A percentile compares a stretch with the other conserved stretches of the same genome.
Conservation (phyloP, 2,888 invertebrate genomes). For the Colletes collaris region DNA sequence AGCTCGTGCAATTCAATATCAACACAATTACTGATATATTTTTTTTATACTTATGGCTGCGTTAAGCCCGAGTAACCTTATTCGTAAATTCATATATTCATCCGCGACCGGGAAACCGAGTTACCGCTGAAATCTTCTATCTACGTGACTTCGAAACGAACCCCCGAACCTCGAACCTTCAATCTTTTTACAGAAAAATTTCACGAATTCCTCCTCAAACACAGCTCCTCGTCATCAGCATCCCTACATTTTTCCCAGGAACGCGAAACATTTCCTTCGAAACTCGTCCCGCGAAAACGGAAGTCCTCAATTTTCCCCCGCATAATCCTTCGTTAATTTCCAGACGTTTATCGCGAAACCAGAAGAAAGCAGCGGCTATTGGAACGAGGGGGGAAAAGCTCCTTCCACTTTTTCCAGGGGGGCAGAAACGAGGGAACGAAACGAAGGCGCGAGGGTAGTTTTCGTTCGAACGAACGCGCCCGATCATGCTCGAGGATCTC, state of each 20-base stretch:
- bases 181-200: constrained; percentile 23
- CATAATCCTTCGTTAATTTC: too few species aligned
- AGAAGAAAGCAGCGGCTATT: neutral
- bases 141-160: constrained; percentile 3
- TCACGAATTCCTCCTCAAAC: constrained; percentile 30
- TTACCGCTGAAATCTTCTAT: constrained; percentile 15
- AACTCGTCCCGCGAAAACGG: neutral
- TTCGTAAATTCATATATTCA: constrained; percentile 15
- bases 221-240: constrained; percentile 21
- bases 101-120: neutral
- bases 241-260: constrained; percentile 8
- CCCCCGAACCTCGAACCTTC: neutral
- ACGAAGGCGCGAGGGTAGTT: constrained; percentile 5
- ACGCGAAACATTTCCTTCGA: constrained; percentile 26
- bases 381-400: neutral
- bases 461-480: constrained; percentile 18
- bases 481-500: constrained; percentile 36
- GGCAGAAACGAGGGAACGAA: neutral
- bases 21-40: too few species aligned
- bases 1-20: too few species aligned
- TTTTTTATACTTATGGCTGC: too few species aligned
- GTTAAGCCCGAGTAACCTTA: neutral
- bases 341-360: neutral
- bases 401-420: neutral
- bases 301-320: too few species aligned